A percentile compares a stretch with the other conserved stretches of the same genome.
phyloP scores from a whole-genome alignment of 2,888 invertebrate species.

The Athetis lepigone region DNA sequence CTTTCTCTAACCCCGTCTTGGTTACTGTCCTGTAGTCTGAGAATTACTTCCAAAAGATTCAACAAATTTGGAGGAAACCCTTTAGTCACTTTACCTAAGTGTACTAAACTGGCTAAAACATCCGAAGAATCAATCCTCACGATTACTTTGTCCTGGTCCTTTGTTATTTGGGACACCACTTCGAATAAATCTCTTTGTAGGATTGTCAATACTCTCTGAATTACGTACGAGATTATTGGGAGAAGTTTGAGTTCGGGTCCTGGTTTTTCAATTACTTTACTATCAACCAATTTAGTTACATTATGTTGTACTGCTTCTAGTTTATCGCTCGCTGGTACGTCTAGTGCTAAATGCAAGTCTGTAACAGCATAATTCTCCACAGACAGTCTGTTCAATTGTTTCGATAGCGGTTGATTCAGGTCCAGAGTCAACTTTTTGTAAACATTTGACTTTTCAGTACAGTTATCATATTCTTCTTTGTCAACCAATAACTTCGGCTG shows the following conservation, averaged over 20 bases:
- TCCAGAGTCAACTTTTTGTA: conserved; percentile 75
- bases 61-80: conserved; percentile 78
- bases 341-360: conserved; percentile 73
- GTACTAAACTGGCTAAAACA: conserved; percentile 65
- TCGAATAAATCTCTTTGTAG: conserved; percentile 71
- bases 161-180: conserved; percentile 60
- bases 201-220: conserved; percentile 79
- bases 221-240: conserved; percentile 90
- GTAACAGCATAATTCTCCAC: conserved; percentile 64
- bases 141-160: conserved; percentile 41
- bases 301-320: conserved; percentile 69
- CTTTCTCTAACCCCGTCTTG: conserved; percentile 63
- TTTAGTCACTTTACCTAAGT: conserved; percentile 68
- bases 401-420: conserved; percentile 75
- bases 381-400: conserved; percentile 72
- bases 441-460: conserved; percentile 66
- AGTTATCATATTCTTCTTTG: conserved; percentile 74
- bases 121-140: conserved; percentile 50
- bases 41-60: conserved; percentile 75
- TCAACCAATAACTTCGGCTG: conserved; percentile 81
- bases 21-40: conserved; percentile 64
- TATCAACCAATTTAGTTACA: conserved; percentile 62
- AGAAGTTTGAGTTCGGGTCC: conserved; percentile 81
- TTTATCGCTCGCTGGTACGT: conserved; percentile 72
- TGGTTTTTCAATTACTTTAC: conserved; percentile 48